Evolutionary conservation across 2,797 vertebrate species (phyloP), one percentile per base, ranked within the genome.

Genomic region (Scolopax rusticola): DNA sequence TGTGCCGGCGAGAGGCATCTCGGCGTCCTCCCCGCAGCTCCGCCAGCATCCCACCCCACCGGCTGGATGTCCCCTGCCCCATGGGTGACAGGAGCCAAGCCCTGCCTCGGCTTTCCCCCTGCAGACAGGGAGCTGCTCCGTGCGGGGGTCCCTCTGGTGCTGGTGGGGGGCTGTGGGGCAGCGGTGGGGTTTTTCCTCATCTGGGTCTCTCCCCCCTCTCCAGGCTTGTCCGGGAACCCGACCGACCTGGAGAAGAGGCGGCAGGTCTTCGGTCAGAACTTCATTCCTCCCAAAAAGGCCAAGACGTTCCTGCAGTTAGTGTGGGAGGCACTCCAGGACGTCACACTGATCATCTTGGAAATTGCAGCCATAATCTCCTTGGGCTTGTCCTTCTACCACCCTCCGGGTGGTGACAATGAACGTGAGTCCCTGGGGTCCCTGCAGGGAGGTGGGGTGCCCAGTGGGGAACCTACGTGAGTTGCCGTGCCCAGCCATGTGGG

Each of bases 281-380:
- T 99, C 70, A 99, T 99, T 68, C 99, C 99, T 33, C 99, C 99
- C 3, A 99, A 99, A 94, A 99, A 99, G 97, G 41, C 99, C 91
- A 99, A 99, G 98, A 99, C 99, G 3, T 99, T 99, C 98, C 98
- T 99, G 97, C 98, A 99, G 97, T 98, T 99, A 97, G 99, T 99
- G 94, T 99, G 99, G 99, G 99, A 99, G 96, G 99, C 99, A 4
- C 98, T 99, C 84, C 99, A 99, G 97, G 99, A 99, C 38, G 99
- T 99, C 91, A 99, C 99, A 0, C 99, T 99, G 48, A 99, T 99
- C 94, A 99, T 99, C 96, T 97, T 99, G 97, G 99, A 99, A 97
- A 99, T 99, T 2, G 99, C 99, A 33, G 99, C 99, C 97, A 99
- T 99, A 97, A 99, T 99, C 98, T 99, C 99, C 24, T 97, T 99